phyloP scores from a whole-genome alignment of 2,113 vertebrate species.

The Garra rufa region DNA sequence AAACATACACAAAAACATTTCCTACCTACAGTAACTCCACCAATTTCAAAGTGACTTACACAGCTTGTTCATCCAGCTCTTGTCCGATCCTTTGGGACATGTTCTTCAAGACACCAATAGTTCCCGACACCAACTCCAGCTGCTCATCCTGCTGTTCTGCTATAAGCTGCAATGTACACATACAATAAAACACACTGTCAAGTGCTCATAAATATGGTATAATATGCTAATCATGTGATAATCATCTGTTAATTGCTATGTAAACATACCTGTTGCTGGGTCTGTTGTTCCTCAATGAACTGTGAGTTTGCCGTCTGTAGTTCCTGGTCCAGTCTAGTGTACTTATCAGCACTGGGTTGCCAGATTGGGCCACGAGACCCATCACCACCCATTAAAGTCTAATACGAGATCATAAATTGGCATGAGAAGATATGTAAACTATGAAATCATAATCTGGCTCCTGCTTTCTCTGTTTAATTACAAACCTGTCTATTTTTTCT shows the following conservation, averaged over 20 bases:
- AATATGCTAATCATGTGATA: background rate
- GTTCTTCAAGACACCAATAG: conserved; percentile 97
- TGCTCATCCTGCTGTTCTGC: conserved; percentile 95
- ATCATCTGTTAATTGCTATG: background rate
- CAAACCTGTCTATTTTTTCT: conserved; percentile 89
- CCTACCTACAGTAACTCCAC: background rate
- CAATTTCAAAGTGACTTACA: conserved; percentile 78
- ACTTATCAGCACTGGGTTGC: conserved; percentile 82
- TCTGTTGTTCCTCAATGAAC: conserved; percentile 93
- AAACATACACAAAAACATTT: no score
- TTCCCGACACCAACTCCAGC: conserved; percentile 96
- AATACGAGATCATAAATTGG: background rate
- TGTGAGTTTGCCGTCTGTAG: conserved; percentile 89
- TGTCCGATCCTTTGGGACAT: conserved; percentile 97
- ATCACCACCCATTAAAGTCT: conserved; percentile 84
- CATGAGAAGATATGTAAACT: background rate
- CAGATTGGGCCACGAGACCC: conserved; percentile 78
- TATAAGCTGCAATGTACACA: conserved; percentile 81
- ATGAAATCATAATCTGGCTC: background rate
- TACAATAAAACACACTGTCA: conserved; percentile 18
- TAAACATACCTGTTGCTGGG: conserved; percentile 89
- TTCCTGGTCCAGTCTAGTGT: conserved; percentile 82
- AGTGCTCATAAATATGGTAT: background rate
- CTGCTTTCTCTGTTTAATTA: background rate
- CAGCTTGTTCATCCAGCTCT: conserved; percentile 96